Evolutionary conservation across 2,888 invertebrate species (phyloP), one percentile per base, ranked within the genome.

Genomic region (Hemaris fuciformis): DNA sequence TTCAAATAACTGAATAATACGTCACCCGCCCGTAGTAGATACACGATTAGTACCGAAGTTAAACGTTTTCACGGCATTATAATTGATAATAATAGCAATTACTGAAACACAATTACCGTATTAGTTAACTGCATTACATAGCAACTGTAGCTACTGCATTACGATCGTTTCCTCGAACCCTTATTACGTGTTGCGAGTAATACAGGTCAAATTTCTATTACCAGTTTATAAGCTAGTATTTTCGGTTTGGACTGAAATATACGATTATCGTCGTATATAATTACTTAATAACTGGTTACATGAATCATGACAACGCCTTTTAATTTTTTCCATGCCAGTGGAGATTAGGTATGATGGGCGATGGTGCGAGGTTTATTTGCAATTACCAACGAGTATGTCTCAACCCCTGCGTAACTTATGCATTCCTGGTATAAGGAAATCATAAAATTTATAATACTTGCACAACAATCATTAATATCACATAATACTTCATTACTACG

Each of bases 11-110:
- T 62, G 68, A 74, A 71, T 74, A 64, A 65, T 58, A 70, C 65
- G 67, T 67, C 66, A 65, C 56, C 58, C 48, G 59, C 57, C 53
- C 64, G 57, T 59, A 58, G 64, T 61, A n/a, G n/a, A n/a, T n/a
- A 59, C 43, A 18, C 67, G 62, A 66, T 67, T 70, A 66, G 62
- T 62, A 64, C 60, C 43, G 41, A 66, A 59, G 59, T 59, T 57
- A 63, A 66, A 66, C 64, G 70, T 71, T 74, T 68, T 72, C 70
- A 71, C 68, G 67, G 67, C 68, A 66, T 72, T 71, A 68, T 62
- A 72, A 71, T 67, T 61, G 64, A 45, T 72, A 69, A 72, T 74
- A 64, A 66, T 67, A 62, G 69, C 62, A 66, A 71, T 74, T 72
- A 73, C 53, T 13, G 46, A 61, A 48, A 60, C 38, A 15, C 57